Base-by-base conservation (phyloP, 2,888 invertebrate species). In the Penaeus monodon region DNA sequence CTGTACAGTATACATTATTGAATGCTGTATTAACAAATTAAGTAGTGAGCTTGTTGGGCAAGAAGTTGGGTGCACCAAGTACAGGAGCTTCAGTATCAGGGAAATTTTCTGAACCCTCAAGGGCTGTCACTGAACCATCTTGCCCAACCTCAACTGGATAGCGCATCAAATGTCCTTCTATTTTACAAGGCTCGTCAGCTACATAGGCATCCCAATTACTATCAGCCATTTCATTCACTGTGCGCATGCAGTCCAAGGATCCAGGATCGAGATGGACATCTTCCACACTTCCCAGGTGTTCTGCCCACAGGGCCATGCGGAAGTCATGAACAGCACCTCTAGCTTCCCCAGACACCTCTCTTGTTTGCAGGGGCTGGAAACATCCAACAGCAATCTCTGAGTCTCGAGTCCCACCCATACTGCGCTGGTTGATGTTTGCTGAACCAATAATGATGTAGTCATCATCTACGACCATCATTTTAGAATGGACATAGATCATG, bases 401-500 rank as follows among this genome's bases (percentile, higher is more conserved):
- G 63, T 90, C 90, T 64, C 90, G 68, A 29, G 90, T 89, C 65
- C 90, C 90, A 70, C 89, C 86, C 89, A 90, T 88, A 38, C 89
- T 89, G 33, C 90, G 84, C 73, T 90, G 90, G 79, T 90, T 90
- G 81, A 90, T 90, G 83, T 90, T 90, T 17, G 90, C 90, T 29
- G 90, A 90, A 24, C 90, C 90, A 49, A 90, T 83, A 63, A 90
- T 88, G 38, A 90, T 88, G 63, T 89, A 90, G 66, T 90, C 90
- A 84, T 90, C 90, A 85, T 90, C 90, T 3, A 90, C 89, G 63
- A 90, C 82, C 90, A 90, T 89, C 86, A 90, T 86, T 77, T 90
- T 90, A 27, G 90, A 90, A 80, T 90, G 90, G 22, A 90, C 90
- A 78, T 90, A 90, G 33, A 90, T 88, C 88, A 89, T 88, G 66